These are phyloP conservation scores for Thamnophis elegans DNA, from an alignment of 2,797 vertebrate species.

Conservation along the genomic window DNA sequence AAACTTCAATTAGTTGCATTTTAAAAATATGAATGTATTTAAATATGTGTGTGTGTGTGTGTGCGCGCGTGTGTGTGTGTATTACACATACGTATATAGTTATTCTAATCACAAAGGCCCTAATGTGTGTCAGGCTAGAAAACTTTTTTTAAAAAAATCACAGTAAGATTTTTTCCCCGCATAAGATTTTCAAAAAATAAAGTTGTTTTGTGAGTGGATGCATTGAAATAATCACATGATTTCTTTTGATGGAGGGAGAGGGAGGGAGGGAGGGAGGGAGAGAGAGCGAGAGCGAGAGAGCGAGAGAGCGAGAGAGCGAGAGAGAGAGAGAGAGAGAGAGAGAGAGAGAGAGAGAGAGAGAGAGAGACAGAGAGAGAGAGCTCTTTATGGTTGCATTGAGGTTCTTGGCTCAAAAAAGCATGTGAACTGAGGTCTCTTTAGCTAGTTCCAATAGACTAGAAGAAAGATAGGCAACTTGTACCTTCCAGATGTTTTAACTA, in stretches of 20 bases:
- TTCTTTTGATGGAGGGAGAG: background rate
- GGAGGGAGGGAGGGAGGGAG: too few relatives aligned
- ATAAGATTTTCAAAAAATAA: background rate
- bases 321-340: too few relatives aligned
- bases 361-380: background rate
- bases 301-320: background rate
- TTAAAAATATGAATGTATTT: background rate
- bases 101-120: background rate
- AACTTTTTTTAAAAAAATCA: background rate
- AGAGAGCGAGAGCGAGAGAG: too few relatives aligned
- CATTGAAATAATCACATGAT: background rate
- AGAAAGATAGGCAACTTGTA: background rate
- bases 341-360: too few relatives aligned
- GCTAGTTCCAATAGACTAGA: background rate
- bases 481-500: background rate
- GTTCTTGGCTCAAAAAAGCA: background rate
- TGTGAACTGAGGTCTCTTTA: background rate
- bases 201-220: background rate
- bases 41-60: too few relatives aligned
- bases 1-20: background rate
- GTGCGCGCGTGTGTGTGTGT: too few relatives aligned
- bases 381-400: background rate
- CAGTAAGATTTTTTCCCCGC: background rate
- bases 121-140: background rate
- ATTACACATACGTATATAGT: too few relatives aligned